Percentiles rank a stretch among this genome's conserved stretches.
These are phyloP conservation scores for Epicauta chinensis DNA, from an alignment of 1,140 invertebrate genomes.

Conservation along the genomic window DNA sequence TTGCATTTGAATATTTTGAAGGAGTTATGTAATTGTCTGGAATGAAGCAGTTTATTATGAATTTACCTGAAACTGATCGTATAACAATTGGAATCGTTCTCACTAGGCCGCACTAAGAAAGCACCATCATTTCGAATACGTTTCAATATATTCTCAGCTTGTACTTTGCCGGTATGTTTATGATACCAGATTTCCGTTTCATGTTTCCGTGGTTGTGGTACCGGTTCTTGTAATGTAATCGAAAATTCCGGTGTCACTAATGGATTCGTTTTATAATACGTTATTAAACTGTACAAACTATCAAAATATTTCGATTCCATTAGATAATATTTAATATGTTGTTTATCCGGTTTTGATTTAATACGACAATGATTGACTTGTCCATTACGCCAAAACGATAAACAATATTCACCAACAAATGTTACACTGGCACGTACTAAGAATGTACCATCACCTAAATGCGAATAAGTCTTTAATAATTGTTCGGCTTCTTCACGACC, in stretches of 20 bases:
- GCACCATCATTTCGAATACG: slow-evolving; percentile 81
- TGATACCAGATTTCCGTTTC: slow-evolving; percentile 94
- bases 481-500: slow-evolving; percentile 65
- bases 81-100: slow-evolving; percentile 77
- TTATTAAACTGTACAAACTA: slow-evolving; percentile 87
- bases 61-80: slow-evolving; percentile 90
- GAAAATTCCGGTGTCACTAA: slow-evolving; percentile 83
- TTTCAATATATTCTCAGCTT: slow-evolving; percentile 82
- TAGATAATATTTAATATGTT: slow-evolving; percentile 84
- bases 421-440: slow-evolving; percentile 92
- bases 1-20: no score
- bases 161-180: slow-evolving; percentile 64
- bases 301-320: slow-evolving; percentile 88
- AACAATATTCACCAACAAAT: slow-evolving; percentile 92
- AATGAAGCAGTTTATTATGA: no score
- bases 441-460: slow-evolving; percentile 92
- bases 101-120: slow-evolving; percentile 83
- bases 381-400: slow-evolving; percentile 89
- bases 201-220: slow-evolving; percentile 91
- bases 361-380: slow-evolving; percentile 92
- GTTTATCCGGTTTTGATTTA: slow-evolving; percentile 80
- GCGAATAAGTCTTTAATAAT: slow-evolving; percentile 66
- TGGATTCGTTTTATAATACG: slow-evolving; percentile 81
- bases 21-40: no score
- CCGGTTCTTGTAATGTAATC: slow-evolving; percentile 82